Percentiles rank a stretch among this genome's conserved stretches.
Evolutionary conservation across 2,888 invertebrate genomes (phyloP).

Genomic region (Epirrhoe tristata): DNA sequence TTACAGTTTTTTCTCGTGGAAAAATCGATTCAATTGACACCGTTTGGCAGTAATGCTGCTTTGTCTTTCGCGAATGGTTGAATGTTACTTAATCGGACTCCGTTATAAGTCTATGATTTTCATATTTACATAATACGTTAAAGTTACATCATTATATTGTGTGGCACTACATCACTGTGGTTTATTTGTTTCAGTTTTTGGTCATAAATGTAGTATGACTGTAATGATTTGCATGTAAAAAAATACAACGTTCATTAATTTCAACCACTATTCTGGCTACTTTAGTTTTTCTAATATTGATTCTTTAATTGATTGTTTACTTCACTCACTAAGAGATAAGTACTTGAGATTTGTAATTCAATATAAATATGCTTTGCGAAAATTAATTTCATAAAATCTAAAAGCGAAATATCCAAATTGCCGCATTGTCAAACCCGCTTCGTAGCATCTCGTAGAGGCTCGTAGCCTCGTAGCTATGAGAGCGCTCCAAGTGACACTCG

Average conservation of each 20-base stretch:
- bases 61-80: neutral
- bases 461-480: slow-evolving; percentile 47
- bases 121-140: neutral
- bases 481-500: slow-evolving; percentile 48
- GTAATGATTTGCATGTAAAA: too few species aligned
- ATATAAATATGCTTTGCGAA: neutral
- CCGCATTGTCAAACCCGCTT: slow-evolving; percentile 45
- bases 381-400: neutral
- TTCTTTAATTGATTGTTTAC: too few species aligned
- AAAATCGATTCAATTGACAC: slow-evolving; percentile 19
- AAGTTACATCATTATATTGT: neutral
- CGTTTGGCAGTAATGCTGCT: slow-evolving; percentile 2
- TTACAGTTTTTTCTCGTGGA: slow-evolving; percentile 5
- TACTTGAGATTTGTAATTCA: too few species aligned
- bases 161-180: neutral
- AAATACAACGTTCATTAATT: too few species aligned
- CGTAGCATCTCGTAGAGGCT: slow-evolving; percentile 40
- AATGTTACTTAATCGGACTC: neutral
- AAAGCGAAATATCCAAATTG: slow-evolving; percentile 19
- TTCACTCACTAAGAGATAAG: too few species aligned
- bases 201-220: too few species aligned
- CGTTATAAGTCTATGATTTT: neutral
- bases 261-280: too few species aligned
- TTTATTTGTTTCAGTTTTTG: too few species aligned
- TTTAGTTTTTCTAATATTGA: too few species aligned